Conservation (phyloP, 2,888 invertebrate species). For the Fragum sueziense region DNA sequence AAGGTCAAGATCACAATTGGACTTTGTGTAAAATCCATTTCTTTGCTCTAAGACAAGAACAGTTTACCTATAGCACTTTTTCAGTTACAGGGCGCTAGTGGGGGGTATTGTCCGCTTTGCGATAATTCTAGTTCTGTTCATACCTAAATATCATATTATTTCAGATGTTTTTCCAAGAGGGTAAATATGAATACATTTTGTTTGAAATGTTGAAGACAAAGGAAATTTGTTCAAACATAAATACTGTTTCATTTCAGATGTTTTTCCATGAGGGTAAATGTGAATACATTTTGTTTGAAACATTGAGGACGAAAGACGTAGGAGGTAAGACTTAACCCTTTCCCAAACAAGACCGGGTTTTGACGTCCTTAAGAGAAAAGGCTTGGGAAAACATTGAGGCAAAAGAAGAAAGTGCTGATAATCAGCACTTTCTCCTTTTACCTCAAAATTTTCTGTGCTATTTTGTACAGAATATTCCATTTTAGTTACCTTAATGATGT, state of each 20-base stretch:
- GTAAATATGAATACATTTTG: constrained; percentile 74
- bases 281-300: constrained; percentile 77
- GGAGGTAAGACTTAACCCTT: constrained; percentile 68
- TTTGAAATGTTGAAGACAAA: constrained; percentile 74
- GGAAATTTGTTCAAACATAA: constrained; percentile 7
- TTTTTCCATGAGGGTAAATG: constrained; percentile 77
- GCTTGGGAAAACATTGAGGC: too few species aligned
- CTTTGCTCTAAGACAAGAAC: too few species aligned
- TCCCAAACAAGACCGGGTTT: too few species aligned
- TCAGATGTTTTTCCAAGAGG: constrained; percentile 81
- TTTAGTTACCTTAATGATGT: too few species aligned
- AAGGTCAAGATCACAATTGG: too few species aligned
- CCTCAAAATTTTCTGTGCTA: too few species aligned
- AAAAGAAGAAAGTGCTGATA: not conserved
- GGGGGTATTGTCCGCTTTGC: too few species aligned
- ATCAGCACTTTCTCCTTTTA: not conserved
- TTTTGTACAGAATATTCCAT: too few species aligned
- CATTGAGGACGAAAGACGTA: constrained; percentile 65
- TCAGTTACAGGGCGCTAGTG: too few species aligned
- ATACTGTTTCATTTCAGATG: constrained; percentile 77
- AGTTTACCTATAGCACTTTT: too few species aligned
- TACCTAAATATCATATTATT: constrained; percentile 40
- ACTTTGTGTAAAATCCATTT: too few species aligned
- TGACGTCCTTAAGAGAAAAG: too few species aligned
- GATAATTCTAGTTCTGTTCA: not conserved